phyloP scores from a whole-genome alignment of 2,797 vertebrate species.

The Vespertilio murinus region DNA sequence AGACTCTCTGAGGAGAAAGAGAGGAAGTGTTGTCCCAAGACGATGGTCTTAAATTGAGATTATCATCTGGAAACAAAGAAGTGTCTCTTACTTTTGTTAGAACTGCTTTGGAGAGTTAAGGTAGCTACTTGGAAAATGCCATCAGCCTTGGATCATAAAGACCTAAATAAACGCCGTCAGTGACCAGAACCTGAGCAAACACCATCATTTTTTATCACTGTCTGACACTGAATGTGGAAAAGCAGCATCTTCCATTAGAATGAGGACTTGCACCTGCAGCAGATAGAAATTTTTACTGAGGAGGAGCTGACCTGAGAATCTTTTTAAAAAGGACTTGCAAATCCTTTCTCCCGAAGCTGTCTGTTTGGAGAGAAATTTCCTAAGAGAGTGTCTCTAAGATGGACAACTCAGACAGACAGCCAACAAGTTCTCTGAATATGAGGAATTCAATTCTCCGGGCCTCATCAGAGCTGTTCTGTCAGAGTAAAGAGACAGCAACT shows the following conservation, averaged over 20 bases:
- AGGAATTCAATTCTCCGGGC: background rate
- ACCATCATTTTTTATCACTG: background rate
- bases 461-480: constrained; percentile 56
- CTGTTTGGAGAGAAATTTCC: background rate
- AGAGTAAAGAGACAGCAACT: constrained; percentile 66
- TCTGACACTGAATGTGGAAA: background rate
- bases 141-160: background rate
- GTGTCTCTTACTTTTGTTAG: background rate
- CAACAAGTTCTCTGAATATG: background rate
- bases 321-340: background rate
- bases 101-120: background rate
- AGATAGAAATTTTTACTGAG: background rate
- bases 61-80: background rate
- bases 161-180: background rate
- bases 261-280: background rate
- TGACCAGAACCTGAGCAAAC: background rate
- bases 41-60: background rate
- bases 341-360: background rate
- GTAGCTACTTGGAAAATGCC: background rate
- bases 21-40: background rate
- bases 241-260: background rate
- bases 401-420: constrained; percentile 26
- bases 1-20: background rate
- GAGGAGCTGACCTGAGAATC: background rate
- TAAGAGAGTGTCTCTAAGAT: background rate